Base-by-base conservation (phyloP, 2,888 invertebrate species). In the Cheilosia scutellata region DNA sequence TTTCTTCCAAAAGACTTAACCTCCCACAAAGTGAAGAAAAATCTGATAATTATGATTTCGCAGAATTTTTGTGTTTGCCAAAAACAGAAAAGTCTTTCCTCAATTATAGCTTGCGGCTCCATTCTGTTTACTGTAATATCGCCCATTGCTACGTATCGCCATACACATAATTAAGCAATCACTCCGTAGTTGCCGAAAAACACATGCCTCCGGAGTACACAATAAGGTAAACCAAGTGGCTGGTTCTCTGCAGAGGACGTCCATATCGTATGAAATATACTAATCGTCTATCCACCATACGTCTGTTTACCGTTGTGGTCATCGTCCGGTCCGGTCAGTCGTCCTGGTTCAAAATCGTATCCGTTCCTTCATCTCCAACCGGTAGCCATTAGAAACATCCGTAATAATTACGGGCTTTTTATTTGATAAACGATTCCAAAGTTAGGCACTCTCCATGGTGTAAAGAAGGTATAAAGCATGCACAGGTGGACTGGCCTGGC, bases 371-470 rank as follows among this genome's bases (percentile, higher is more conserved):
- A 71, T 63, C 80, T 47, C 55, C 80, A 62, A 76, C 65, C 60
- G 60, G 63, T 66, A 62, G 76, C 76, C 76, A 82, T 80, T 86
- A 82, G 76, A 74, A 76, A 63, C 63, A 71, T 60, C 57, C 66
- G 75, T 77, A 71, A 86, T 82, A 82, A 86, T 82, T 82, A 86
- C 76, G 65, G 80, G 72, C 70, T 80, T 80, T 75, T 75, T 84
- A 75, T 80, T 84, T 84, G 80, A 84, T 80, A 84, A 84, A 84
- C 80, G 84, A 76, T 80, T 65, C 58, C 49, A 58, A 58, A 70
- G 79, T 70, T 47, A 63, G 79, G 70, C 42, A 63, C 71, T 44
- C 53, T 75, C 53, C 55, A 66, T 58, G 16, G 70, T 70, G 53
- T 51, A 58, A 79, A 37, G 63, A 58, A 70, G 63, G 63, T 70